Base-by-base conservation (phyloP, 2,113 vertebrate genomes). In the Pholis gunnellus region DNA sequence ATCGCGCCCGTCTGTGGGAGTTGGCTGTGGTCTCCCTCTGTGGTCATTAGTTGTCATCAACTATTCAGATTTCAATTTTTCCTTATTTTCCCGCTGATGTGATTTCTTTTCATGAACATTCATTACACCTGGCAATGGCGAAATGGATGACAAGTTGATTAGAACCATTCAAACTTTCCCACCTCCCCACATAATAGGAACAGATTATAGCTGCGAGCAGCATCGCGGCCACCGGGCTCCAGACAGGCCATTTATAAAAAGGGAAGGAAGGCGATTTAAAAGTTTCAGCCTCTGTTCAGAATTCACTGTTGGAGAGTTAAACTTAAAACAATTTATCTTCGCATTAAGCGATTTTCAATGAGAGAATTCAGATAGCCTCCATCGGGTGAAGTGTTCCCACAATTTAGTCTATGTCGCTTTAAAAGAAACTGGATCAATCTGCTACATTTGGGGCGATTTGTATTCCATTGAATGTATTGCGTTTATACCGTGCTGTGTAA, bases 111-210 rank as follows among this genome's bases (percentile, higher is more conserved):
- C 71, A 85, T 67, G 66, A 80, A 75, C 72, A 81, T 83, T 89
- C 42, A 48, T 89, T 87, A 85, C 54, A 87, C 82, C 75, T 84
- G 69, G 78, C 20, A 56, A 78, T 9, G 82, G 38, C 7, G 77
- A 84, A 76, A 75, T 14, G 78, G 72, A 84, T 80, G 87, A 87
- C 82, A 90, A 80, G 78, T 81, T 90, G 87, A 92, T 90, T 82
- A 90, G 76, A 84, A 69, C 44, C 80, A 90, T 82, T 82, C 78
- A 87, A 87, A 87, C 69, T 72, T 84, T 63, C 69, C 78, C 78
- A 72, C 78, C 78, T 88, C 56, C 25, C 54, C 48, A 48, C 61
- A 80, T 78, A 87, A 86, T 80, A 81, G 69, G 73, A 84, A 81
- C 63, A 72, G 84, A 89, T 91, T 72, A 85, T 59, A 71, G 82